Evolutionary conservation across 2,888 invertebrate species (phyloP), one percentile per base, ranked within the genome.

Genomic region (Geotrupes spiniger): DNA sequence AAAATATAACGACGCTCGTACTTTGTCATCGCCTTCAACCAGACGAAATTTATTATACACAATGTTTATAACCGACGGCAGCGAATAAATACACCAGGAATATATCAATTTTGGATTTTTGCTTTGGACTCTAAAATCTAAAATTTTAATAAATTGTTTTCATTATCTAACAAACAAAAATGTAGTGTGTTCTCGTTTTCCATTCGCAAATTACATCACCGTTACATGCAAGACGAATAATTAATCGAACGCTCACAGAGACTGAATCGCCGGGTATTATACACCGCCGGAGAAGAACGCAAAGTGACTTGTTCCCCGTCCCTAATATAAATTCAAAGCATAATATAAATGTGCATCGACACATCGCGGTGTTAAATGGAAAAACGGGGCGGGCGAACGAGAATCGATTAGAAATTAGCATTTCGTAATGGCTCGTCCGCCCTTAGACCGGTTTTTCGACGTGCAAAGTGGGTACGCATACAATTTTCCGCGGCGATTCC

Each of bases 381-480:
- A 52, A 54, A 54, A 44, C 47, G 49, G 49, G n/a, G 48, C 50
- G 50, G 49, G 56, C 48, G 49, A 21, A 21, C 3, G 21, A 50
- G 48, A 58, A 61, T 59, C 61, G 61, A 61, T 61, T 56, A 56
- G 56, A 58, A 59, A 61, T 61, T 61, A 58, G 61, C 61, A 61
- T 61, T 57, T 55, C 36, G 57, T 58, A 61, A 61, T 61, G 57
- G 59, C 48, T 44, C 53, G 52, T 51, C 60, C 46, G 42, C 52
- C 48, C 52, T 51, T 56, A 54, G 56, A 48, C 52, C 53, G 52
- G 49, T 53, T 42, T 47, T 47, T 47, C 25, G 25, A 26, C 31
- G 26, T 16, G 39, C 33, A 39, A 49, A 49, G 56, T 56, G 57
- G n/a, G 57, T 56, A 57, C 53, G 57, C 57, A 58, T 53, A 54